Evolutionary conservation across 2,113 vertebrate genomes (phyloP), one percentile per base, ranked within the genome.

Genomic region (Orycteropus afer): DNA sequence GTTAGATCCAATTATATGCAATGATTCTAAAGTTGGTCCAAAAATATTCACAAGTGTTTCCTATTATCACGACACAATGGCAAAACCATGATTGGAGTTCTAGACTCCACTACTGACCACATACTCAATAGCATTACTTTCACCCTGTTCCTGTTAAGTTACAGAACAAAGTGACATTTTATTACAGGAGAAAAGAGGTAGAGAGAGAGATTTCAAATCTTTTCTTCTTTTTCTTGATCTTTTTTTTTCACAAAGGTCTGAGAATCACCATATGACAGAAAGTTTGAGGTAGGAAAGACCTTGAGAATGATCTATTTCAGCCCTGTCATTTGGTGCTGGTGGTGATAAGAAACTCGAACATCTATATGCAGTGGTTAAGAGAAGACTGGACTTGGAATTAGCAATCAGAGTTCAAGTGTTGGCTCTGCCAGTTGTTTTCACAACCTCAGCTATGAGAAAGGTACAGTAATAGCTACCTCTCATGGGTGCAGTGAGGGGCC

Each of bases 21-120:
- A 86, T 32, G 23, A 53, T 73, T 80, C 87, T 80, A 78, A 92
- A 87, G 71, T 83, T 89, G 18, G 7, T 87, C 80, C 57, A 47
- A 63, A 83, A 23, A 40, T 40, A 0, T 51, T 90, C 55, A 37
- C 4, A 57, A 13, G 40, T 45, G 17, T 42, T 83, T 95, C 55
- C 34, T 47, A 14, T 86, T 49, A 55, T 96, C 55, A 7, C 12
- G 78, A 13, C 55, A 61, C 55, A 94, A 65, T 67, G 34, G 37
- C 45, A 90, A 89, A 63, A 65, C 7, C 49, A 73, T 45, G 27
- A 71, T 55, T 82, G 9, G 49, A 76, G 7, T 81, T 67, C 78
- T 91, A 86, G 53, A 37, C 20, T 67, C 82, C 47, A 53, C 61
- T 2, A 22, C 23, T 11, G n/a, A 57, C 14, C 49, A 55, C 18